These are phyloP conservation scores for Zaprionus bogoriensis DNA, from an alignment of 2,888 invertebrate species.

Conservation along the genomic window DNA sequence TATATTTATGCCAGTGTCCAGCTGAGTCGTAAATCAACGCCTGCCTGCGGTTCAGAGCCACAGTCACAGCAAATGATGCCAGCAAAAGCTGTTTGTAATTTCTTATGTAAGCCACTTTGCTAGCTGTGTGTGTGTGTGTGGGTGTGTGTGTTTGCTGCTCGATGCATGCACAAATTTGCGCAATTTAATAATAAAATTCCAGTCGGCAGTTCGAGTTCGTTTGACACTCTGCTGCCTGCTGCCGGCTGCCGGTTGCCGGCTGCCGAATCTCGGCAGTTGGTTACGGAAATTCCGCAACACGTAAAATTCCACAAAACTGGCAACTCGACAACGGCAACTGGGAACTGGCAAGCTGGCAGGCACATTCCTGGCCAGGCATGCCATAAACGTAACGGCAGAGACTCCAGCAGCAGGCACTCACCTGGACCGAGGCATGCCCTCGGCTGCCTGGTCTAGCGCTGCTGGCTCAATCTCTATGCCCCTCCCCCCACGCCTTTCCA, in stretches of 20 bases:
- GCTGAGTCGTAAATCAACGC: conserved; percentile 32
- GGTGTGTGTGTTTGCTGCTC: conserved; percentile 5
- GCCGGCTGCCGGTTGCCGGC: not conserved
- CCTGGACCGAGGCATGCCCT: too few relatives aligned
- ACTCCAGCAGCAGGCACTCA: conserved; percentile 8
- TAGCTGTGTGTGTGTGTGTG: conserved; percentile 8
- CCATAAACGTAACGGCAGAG: conserved; percentile 32
- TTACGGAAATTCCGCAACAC: conserved; percentile 64
- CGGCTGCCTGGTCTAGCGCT: too few relatives aligned
- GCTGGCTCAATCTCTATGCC: not conserved
- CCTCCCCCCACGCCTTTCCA: not conserved
- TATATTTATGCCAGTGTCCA: not conserved
- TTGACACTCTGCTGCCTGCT: conserved; percentile 29
- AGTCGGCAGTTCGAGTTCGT: conserved; percentile 36
- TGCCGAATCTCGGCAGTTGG: conserved; percentile 58
- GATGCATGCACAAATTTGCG: conserved; percentile 51
- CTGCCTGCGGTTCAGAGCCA: not conserved
- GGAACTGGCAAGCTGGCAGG: not conserved
- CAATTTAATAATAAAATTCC: conserved; percentile 72
- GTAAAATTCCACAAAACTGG: conserved; percentile 56
- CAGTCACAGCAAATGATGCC: conserved; percentile 35
- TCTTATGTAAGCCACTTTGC: conserved; percentile 38
- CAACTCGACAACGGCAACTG: not conserved
- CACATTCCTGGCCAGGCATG: conserved; percentile 49
- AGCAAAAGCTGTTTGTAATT: conserved; percentile 46